These are phyloP conservation scores for Molossus alvarezi DNA, from an alignment of 2,797 vertebrate species.

Conservation along the genomic window DNA sequence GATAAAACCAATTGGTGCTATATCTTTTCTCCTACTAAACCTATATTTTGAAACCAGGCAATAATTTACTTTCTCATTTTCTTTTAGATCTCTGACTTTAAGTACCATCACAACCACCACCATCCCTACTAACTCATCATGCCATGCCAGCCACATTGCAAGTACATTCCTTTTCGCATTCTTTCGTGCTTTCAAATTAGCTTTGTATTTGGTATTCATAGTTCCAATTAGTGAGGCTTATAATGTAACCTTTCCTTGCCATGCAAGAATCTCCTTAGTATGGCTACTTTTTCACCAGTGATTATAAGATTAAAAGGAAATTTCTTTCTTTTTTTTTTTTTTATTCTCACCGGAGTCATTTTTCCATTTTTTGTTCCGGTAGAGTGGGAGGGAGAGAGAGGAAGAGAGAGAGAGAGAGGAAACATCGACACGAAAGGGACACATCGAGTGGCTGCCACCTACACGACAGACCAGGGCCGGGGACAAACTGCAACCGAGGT, in stretches of 20 bases:
- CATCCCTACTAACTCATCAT: not conserved
- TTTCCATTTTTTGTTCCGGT: no score
- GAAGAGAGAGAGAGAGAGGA: no score
- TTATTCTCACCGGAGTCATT: no score
- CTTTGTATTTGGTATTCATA: not conserved
- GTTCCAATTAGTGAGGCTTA: not conserved
- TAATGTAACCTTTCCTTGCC: not conserved
- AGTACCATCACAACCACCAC: not conserved
- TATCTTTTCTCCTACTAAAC: not conserved
- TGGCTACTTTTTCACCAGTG: not conserved
- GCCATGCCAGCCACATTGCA: not conserved
- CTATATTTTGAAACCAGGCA: not conserved
- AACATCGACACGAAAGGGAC: no score
- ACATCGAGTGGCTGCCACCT: no score
- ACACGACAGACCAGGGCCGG: no score
- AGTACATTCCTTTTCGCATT: not conserved
- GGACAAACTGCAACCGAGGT: no score
- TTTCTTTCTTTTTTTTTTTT: not conserved
- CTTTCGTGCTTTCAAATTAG: not conserved
- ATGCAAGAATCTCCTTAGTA: not conserved
- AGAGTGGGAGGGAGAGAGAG: no score
- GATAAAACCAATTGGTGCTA: not conserved
- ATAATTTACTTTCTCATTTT: constrained; percentile 30
- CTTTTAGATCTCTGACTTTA: not conserved
- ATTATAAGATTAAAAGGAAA: constrained; percentile 21